Evolutionary conservation across 2,797 vertebrate genomes (phyloP).

Genomic region (Echeneis naucrates): DNA sequence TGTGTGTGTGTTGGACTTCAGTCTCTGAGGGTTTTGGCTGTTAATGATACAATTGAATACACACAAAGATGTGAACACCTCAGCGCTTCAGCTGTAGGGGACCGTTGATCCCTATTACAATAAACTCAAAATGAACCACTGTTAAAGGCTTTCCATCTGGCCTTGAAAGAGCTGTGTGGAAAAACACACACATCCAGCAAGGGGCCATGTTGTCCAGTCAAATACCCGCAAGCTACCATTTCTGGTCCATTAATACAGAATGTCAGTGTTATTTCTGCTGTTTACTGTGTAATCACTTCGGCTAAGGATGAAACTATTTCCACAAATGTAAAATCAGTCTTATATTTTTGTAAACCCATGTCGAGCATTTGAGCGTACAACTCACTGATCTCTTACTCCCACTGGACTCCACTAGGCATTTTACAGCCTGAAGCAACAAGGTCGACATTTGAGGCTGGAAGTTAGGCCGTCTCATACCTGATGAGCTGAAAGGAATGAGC

Average conservation of each 20-base stretch:
- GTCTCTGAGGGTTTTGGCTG: not conserved
- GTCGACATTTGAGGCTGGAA: not conserved
- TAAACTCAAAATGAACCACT: not conserved
- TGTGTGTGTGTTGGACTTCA: not conserved
- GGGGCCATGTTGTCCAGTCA: not conserved
- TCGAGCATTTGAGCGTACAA: not conserved
- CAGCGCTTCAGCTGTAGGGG: not conserved
- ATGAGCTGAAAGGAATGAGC: not conserved
- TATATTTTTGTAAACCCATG: not conserved
- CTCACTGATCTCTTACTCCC: not conserved
- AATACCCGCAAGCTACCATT: not conserved
- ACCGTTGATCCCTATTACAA: not conserved
- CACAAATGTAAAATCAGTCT: not conserved
- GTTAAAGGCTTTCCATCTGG: not conserved
- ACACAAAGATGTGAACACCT: not conserved
- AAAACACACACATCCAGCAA: not conserved
- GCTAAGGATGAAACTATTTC: not conserved
- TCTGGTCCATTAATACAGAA: not conserved
- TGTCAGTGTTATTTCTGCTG: not conserved
- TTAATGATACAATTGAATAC: not conserved
- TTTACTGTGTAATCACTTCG: not conserved
- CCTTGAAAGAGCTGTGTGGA: not conserved
- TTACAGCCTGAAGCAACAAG: not conserved
- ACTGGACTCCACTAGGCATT: too few relatives aligned
- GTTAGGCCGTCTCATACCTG: too few relatives aligned